Evolutionary conservation across 2,797 vertebrate species (phyloP), one percentile per base, ranked within the genome.

Genomic region (Chaetodon trifasciatus): DNA sequence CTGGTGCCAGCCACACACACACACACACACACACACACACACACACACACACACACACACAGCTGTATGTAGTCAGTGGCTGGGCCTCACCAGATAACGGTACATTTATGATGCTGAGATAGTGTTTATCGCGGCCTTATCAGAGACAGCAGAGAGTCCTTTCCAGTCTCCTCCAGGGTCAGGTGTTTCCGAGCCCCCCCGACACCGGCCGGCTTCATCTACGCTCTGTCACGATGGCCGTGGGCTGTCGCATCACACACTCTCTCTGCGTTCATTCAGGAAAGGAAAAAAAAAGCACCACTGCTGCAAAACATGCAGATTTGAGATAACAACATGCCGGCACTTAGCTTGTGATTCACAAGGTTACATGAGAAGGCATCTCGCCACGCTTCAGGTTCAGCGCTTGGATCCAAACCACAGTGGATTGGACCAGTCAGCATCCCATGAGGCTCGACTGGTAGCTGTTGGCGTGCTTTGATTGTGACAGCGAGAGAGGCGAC

Each of bases 51-150:
- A 56, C 40, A 68, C 15, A 74, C 65, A 50, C 70, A 65, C 40
- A 65, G 44, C 70, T 77, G 85, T 61, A 83, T 82, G 76, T 63
- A 70, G 57, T 61, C 64, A 15, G 15, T 62, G 52, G 39, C 37
- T 60, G 60, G 40, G 24, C 64, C 46, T 71, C 5, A 58, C 35
- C 75, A 85, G 78, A 87, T 89, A 78, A 87, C 52, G 21, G 23
- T 52, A 61, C 69, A 81, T 70, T 85, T 63, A 72, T 70, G 76
- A 89, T 85, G 73, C 70, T 37, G 42, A 42, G 83, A 86, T 85
- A 83, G 68, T 1, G 63, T 83, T 89, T 81, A 86, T 90, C 84
- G 61, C 50, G 60, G 77, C 58, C 83, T 85, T 60, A 86, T 88
- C 81, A 37, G 65, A 53, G 65, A 85, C 46, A 76, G 84, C 77